These are phyloP conservation scores for Trachelus iudaicus DNA, from an alignment of 2,888 invertebrate species.

Conservation along the genomic window DNA sequence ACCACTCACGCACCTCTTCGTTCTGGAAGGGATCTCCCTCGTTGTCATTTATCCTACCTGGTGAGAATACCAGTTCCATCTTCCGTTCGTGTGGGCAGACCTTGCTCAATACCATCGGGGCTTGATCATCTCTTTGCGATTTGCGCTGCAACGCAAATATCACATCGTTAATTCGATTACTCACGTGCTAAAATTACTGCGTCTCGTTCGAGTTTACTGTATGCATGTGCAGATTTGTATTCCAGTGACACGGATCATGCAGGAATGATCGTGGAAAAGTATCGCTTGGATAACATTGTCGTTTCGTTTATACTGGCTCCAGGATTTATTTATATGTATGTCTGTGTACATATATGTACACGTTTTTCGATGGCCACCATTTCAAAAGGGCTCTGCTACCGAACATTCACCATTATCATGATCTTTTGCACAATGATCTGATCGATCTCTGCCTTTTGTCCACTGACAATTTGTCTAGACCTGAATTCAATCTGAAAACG, in stretches of 20 bases:
- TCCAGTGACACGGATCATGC: neutral
- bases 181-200: neutral
- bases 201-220: neutral
- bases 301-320: neutral
- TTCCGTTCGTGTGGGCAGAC: slow-evolving; percentile 12
- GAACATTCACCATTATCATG: neutral
- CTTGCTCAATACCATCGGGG: neutral
- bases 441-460: neutral
- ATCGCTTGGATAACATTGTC: neutral
- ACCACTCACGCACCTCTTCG: slow-evolving; percentile 70
- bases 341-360: neutral
- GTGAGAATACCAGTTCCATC: slow-evolving; percentile 53
- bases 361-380: neutral
- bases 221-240: neutral
- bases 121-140: neutral
- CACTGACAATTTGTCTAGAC: too few relatives aligned
- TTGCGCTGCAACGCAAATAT: neutral
- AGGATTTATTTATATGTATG: neutral
- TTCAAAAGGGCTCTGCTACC: neutral
- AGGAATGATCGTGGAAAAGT: neutral
- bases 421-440: neutral
- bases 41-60: slow-evolving; percentile 41
- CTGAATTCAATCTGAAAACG: too few relatives aligned
- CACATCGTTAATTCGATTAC: neutral
- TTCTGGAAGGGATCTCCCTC: slow-evolving; percentile 66